These are phyloP conservation scores for Drosophila atroscutellata DNA, from an alignment of 2,888 invertebrate genomes.

Conservation along the genomic window DNA sequence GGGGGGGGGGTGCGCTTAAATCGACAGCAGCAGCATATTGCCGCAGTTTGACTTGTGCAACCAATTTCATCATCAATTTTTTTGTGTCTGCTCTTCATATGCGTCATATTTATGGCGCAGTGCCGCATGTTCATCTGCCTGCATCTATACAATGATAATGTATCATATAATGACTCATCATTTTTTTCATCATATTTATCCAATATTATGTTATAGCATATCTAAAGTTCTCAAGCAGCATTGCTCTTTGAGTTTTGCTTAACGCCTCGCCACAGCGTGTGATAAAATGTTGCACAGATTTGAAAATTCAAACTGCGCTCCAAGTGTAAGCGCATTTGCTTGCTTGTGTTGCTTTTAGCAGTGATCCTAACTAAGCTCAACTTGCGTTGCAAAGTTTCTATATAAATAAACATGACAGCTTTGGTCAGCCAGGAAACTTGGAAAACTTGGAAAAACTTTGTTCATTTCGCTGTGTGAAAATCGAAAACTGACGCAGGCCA, in stretches of 20 bases:
- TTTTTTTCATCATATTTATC: neutral
- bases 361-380: slow-evolving; percentile 29
- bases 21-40: slow-evolving; percentile 46
- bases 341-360: slow-evolving; percentile 18
- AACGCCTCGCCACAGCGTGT: neutral
- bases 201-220: slow-evolving; percentile 6
- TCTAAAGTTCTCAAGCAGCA: neutral
- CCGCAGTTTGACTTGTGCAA: slow-evolving; percentile 35
- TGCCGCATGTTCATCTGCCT: neutral
- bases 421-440: slow-evolving; percentile 7
- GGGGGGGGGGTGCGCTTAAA: slow-evolving; percentile 8
- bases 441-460: slow-evolving; percentile 42
- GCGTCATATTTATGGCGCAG: slow-evolving; percentile 29
- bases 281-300: neutral
- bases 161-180: neutral
- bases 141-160: slow-evolving; percentile 14
- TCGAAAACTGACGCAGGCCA: slow-evolving; percentile 3
- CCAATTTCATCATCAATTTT: slow-evolving; percentile 19
- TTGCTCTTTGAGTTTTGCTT: neutral
- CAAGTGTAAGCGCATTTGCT: neutral
- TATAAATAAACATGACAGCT: slow-evolving; percentile 46
- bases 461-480: slow-evolving; percentile 43
- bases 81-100: neutral
- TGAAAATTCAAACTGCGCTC: neutral
- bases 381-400: slow-evolving; percentile 38